Percentiles rank a stretch among this genome's conserved stretches.
phyloP scores from a whole-genome alignment of 2,888 invertebrate genomes.

The Lacanobia wlatinum region DNA sequence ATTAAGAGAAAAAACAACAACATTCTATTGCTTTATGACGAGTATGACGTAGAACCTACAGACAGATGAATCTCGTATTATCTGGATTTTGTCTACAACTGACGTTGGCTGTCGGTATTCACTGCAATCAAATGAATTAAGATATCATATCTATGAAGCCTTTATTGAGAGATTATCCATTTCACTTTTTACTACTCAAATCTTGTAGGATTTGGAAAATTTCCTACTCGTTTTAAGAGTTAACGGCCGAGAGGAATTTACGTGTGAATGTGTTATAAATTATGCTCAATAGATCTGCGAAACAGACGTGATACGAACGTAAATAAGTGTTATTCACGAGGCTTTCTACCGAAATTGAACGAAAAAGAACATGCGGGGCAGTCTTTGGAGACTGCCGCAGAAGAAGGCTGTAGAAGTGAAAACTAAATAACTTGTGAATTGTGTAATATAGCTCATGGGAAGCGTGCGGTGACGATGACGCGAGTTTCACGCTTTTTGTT shows the following conservation, averaged over 20 bases:
- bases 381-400: too few relatives aligned
- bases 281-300: background rate
- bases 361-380: too few relatives aligned
- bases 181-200: slow-evolving; percentile 17
- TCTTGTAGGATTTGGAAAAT: slow-evolving; percentile 12
- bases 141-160: background rate
- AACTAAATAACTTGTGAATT: too few relatives aligned
- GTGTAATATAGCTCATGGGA: too few relatives aligned
- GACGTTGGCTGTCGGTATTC: slow-evolving; percentile 10
- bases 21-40: background rate
- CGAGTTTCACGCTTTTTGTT: too few relatives aligned
- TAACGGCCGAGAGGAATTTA: background rate
- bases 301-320: background rate
- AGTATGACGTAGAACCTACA: background rate
- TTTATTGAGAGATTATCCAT: slow-evolving; percentile 26
- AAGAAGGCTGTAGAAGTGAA: too few relatives aligned
- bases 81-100: slow-evolving; percentile 9
- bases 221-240: background rate
- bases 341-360: too few relatives aligned
- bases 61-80: background rate
- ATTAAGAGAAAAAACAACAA: background rate
- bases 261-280: too few relatives aligned
- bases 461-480: too few relatives aligned
- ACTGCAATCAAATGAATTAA: slow-evolving; percentile 10
- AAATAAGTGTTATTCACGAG: too few relatives aligned